Evolutionary conservation across 2,888 invertebrate genomes (phyloP).

Genomic region (Oegoconia quadripuncta): DNA sequence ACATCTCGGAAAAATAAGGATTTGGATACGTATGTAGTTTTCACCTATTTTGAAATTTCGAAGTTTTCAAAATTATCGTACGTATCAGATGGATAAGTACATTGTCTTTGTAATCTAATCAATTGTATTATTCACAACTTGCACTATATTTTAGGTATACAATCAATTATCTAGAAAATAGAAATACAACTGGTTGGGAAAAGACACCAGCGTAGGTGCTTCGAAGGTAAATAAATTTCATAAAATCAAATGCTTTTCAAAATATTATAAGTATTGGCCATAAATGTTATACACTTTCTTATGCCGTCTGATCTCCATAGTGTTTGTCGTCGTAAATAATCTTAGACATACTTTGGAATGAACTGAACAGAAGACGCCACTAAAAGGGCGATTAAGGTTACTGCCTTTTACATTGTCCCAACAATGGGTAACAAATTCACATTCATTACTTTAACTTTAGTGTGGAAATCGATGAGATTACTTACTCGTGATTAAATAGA

Average conservation of each 20-base stretch:
- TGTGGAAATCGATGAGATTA: constrained; percentile 14
- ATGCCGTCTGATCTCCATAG: constrained; percentile 10
- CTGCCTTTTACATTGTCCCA: constrained; percentile 7
- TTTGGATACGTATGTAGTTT: constrained; percentile 10
- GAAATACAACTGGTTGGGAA: no score
- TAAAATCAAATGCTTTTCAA: constrained; percentile 8
- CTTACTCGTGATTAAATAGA: constrained; percentile 15
- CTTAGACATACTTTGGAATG: constrained; percentile 12
- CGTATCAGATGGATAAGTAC: no score
- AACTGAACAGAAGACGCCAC: constrained; percentile 6
- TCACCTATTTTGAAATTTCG: background rate
- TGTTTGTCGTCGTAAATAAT: constrained; percentile 8
- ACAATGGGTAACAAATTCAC: constrained; percentile 14
- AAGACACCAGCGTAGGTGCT: no score
- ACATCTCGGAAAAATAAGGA: constrained; percentile 19
- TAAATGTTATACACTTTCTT: constrained; percentile 7
- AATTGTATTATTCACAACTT: no score
- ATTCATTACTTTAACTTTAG: constrained; percentile 9
- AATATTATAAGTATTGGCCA: constrained; percentile 7
- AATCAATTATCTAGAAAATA: no score
- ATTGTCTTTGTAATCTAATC: no score
- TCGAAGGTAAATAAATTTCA: no score
- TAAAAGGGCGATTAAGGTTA: constrained; percentile 13
- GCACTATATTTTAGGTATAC: no score
- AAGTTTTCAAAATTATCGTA: no score